These are phyloP conservation scores for Manis crassicaudata DNA, from an alignment of 2,797 vertebrate genomes.

Conservation along the genomic window DNA sequence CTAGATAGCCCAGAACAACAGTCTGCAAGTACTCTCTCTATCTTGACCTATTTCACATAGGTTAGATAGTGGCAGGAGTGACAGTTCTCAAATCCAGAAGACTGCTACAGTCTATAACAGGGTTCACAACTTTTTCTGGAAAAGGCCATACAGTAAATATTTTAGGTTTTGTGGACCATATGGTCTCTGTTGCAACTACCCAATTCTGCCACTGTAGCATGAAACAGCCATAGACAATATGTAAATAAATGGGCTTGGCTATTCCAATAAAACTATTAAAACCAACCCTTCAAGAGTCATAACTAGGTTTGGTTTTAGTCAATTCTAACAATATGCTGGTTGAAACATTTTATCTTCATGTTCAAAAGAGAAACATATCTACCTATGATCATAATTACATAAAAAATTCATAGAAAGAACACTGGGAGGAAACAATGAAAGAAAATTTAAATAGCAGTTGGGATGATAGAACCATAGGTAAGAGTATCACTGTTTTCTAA, in stretches of 20 bases:
- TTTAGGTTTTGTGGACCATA: background rate
- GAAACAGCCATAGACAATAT: background rate
- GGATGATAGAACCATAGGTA: background rate
- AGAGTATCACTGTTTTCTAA: background rate
- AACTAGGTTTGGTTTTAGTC: constrained; percentile 2
- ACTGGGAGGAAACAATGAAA: background rate
- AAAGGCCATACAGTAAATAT: background rate
- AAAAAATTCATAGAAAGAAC: constrained; percentile 17
- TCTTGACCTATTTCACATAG: background rate
- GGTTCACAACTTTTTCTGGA: background rate
- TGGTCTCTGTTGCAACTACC: background rate
- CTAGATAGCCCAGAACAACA: background rate
- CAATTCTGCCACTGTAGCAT: background rate
- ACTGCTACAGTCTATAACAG: background rate
- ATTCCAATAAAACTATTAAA: background rate
- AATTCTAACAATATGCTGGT: constrained; percentile 9
- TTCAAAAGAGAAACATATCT: constrained; percentile 33
- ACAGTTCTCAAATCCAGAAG: constrained; percentile 6
- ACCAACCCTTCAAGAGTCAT: background rate
- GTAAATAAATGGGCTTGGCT: background rate
- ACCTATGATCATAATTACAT: background rate
- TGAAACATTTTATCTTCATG: constrained; percentile 12
- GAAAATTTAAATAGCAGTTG: background rate
- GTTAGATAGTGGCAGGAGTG: background rate
- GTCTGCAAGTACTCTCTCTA: background rate